phyloP scores from a whole-genome alignment of 2,888 invertebrate genomes.

The Gerris lacustris region DNA sequence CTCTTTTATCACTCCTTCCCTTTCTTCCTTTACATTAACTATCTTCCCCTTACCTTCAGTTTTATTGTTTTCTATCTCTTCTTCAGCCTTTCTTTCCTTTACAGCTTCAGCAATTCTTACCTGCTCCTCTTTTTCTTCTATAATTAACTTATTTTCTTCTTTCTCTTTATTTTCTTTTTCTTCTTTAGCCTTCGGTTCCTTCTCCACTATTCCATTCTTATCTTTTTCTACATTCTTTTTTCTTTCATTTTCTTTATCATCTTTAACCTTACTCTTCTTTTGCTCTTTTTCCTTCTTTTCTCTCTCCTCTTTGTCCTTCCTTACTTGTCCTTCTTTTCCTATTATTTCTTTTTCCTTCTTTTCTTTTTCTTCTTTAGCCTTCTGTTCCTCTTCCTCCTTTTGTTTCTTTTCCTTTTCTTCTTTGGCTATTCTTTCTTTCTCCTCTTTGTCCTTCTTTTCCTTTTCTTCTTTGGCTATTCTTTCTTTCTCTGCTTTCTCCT shows the following conservation, averaged over 20 bases:
- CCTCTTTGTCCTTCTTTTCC: slow-evolving; percentile 16
- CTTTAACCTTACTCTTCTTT: slow-evolving; percentile 18
- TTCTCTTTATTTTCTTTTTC: slow-evolving; percentile 19
- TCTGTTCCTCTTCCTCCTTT: slow-evolving; percentile 16
- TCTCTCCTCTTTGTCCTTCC: slow-evolving; percentile 19
- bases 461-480: no score
- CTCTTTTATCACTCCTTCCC: slow-evolving; percentile 23
- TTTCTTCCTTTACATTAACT: slow-evolving; percentile 24
- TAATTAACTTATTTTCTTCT: slow-evolving; percentile 18
- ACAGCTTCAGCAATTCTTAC: slow-evolving; percentile 25
- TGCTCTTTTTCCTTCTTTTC: slow-evolving; percentile 18
- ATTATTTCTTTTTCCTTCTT: slow-evolving; percentile 18
- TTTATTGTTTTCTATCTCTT: slow-evolving; percentile 20
- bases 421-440: slow-evolving; percentile 13
- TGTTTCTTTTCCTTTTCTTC: slow-evolving; percentile 12
- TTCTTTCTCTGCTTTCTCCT: no score
- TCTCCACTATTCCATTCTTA: slow-evolving; percentile 14
- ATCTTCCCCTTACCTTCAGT: slow-evolving; percentile 20
- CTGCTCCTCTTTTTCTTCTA: slow-evolving; percentile 20
- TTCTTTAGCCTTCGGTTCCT: slow-evolving; percentile 21
- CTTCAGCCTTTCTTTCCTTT: slow-evolving; percentile 22
- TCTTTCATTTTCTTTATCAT: slow-evolving; percentile 19
- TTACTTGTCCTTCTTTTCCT: slow-evolving; percentile 19
- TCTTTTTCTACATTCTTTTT: slow-evolving; percentile 20
- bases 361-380: slow-evolving; percentile 14